These are phyloP conservation scores for Prorops nasuta DNA, from an alignment of 1,140 invertebrate species.

Conservation along the genomic window DNA sequence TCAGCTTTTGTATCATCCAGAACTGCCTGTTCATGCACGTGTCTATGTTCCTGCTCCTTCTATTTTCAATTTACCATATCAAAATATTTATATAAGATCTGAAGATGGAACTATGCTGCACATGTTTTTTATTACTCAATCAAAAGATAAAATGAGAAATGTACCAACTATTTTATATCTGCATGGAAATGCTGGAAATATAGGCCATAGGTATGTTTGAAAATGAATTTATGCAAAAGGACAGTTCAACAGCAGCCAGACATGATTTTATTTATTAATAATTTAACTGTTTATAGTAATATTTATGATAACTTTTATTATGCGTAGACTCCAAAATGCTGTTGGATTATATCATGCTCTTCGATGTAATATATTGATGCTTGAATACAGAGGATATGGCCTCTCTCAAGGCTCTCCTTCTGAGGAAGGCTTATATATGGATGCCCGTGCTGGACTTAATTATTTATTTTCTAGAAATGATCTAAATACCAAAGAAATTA, in stretches of 20 bases:
- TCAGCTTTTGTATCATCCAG: slow-evolving; percentile 83
- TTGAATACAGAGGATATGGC: slow-evolving; percentile 94
- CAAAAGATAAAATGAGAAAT: slow-evolving; percentile 61
- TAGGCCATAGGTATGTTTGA: slow-evolving; percentile 77
- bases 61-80: slow-evolving; percentile 79
- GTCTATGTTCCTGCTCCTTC: slow-evolving; percentile 83
- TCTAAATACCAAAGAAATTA: slow-evolving; percentile 80
- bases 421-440: slow-evolving; percentile 83
- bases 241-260: no score
- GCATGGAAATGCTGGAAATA: slow-evolving; percentile 95
- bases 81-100: slow-evolving; percentile 77
- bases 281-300: no score
- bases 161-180: slow-evolving; percentile 85
- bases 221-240: no score
- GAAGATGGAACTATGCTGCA: slow-evolving; percentile 81
- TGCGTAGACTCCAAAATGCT: slow-evolving; percentile 74
- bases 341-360: slow-evolving; percentile 77
- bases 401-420: slow-evolving; percentile 85
- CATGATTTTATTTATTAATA: no score
- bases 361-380: slow-evolving; percentile 81
- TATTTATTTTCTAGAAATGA: slow-evolving; percentile 78
- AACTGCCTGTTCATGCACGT: slow-evolving; percentile 81
- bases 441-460: slow-evolving; percentile 84
- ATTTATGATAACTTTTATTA: slow-evolving; percentile 12
- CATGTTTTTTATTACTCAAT: slow-evolving; percentile 83